Conservation (phyloP, 2,113 vertebrate genomes). For the Rhadina sibilatrix region DNA sequence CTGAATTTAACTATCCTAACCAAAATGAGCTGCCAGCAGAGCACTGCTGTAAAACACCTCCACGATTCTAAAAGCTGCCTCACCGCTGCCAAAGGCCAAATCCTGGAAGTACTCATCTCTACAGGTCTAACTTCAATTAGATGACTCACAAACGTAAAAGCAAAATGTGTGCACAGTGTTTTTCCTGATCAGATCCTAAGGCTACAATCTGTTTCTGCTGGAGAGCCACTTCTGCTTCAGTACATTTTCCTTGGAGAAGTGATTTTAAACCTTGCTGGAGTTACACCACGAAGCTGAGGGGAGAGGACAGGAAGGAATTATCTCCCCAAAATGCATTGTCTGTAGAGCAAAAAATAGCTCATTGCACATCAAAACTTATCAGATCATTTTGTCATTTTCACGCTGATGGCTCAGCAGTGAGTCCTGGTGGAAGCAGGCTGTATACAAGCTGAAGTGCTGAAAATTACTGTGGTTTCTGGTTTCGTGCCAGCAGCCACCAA, state of each 20-base stretch:
- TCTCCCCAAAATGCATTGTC: not conserved
- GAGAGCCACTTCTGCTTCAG: not conserved
- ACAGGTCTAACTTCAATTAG: not conserved
- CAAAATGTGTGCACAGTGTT: not conserved
- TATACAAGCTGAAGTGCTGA: not conserved
- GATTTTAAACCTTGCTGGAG: not conserved
- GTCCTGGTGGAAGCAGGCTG: not conserved
- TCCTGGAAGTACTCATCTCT: not conserved
- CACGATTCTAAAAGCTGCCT: not conserved
- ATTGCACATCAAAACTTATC: not conserved
- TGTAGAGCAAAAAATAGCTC: not conserved
- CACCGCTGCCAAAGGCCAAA: not conserved
- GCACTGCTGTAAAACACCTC: not conserved
- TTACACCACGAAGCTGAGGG: not conserved
- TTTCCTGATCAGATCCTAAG: not conserved
- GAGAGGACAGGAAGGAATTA: not conserved
- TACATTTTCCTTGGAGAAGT: not conserved
- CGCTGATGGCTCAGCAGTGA: not conserved
- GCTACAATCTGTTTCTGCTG: not conserved
- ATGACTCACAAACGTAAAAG: not conserved
- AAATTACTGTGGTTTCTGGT: not conserved
- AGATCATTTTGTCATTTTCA: not conserved
- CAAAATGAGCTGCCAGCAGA: not conserved
- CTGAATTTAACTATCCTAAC: not conserved
- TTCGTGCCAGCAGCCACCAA: not conserved